A percentile compares a stretch with the other conserved stretches of the same genome.
These are phyloP conservation scores for Trichonephila clavipes DNA, from an alignment of 1,140 invertebrate genomes.

Conservation along the genomic window DNA sequence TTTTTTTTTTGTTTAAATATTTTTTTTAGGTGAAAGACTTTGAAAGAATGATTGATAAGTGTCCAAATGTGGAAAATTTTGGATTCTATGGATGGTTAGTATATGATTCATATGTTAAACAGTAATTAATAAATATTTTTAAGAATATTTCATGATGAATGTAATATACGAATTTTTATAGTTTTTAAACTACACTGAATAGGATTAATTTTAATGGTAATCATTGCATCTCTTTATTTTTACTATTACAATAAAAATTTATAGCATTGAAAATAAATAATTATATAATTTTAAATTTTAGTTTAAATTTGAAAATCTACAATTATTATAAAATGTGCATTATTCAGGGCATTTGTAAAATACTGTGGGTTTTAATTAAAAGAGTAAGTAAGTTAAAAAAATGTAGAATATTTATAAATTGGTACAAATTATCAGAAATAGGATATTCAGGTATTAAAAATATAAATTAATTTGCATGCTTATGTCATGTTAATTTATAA, in stretches of 20 bases:
- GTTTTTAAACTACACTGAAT: background rate
- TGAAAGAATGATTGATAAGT: background rate
- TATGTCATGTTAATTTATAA: no score
- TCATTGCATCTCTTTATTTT: background rate
- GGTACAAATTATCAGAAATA: no score
- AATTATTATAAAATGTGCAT: no score
- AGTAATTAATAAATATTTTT: no score
- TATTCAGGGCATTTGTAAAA: no score
- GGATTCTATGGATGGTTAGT: background rate
- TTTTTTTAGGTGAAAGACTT: background rate
- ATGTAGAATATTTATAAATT: no score
- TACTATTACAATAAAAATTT: background rate
- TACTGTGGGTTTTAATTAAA: no score
- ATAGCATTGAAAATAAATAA: no score
- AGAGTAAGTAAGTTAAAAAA: no score
- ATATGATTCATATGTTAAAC: background rate
- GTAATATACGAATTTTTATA: background rate
- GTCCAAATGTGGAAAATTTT: background rate
- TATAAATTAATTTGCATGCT: no score
- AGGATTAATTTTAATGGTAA: background rate
- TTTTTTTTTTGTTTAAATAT: background rate
- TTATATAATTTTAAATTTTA: background rate
- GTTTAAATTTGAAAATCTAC: background rate
- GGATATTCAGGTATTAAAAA: no score
- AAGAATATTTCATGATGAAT: no score